phyloP scores from a whole-genome alignment of 2,797 vertebrate species.

The Propithecus deckenii region DNA sequence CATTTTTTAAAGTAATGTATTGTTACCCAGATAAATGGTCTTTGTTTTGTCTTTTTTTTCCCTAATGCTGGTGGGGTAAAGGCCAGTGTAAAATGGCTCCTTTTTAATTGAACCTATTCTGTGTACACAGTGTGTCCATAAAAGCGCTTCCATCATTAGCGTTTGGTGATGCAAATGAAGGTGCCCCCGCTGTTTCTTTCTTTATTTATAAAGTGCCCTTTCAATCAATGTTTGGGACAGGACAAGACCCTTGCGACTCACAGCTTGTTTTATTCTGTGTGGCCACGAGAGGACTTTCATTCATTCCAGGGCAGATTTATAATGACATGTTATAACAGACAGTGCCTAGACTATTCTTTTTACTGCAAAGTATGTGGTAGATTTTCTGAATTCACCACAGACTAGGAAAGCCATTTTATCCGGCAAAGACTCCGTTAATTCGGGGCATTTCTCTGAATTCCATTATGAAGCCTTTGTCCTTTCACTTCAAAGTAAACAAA shows the following conservation, averaged over 20 bases:
- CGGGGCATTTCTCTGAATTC: conserved; percentile 33
- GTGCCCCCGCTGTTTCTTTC: conserved; percentile 73
- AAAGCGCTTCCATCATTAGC: conserved; percentile 64
- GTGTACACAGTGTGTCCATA: conserved; percentile 46
- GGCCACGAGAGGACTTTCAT: conserved; percentile 61
- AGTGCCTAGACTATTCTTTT: conserved; percentile 25
- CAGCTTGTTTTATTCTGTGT: conserved; percentile 70
- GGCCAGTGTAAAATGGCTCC: conserved; percentile 62
- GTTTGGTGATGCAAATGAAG: conserved; percentile 75
- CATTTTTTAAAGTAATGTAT: conserved; percentile 40
- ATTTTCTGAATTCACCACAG: conserved; percentile 44
- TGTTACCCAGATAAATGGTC: conserved; percentile 60
- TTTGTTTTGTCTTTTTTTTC: conserved; percentile 55
- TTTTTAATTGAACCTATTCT: conserved; percentile 71
- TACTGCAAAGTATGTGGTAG: not conserved
- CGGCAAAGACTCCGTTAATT: conserved; percentile 11
- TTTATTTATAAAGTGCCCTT: conserved; percentile 68
- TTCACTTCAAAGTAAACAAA: conserved; percentile 78
- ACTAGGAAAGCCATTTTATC: conserved; percentile 35
- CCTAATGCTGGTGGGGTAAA: conserved; percentile 41
- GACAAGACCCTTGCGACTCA: conserved; percentile 51
- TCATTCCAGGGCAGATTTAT: conserved; percentile 46
- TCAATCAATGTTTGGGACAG: conserved; percentile 74
- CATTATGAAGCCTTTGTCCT: conserved; percentile 67
- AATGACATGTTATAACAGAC: conserved; percentile 45